Evolutionary conservation across 2,797 vertebrate genomes (phyloP).

Genomic region (Mus spretus): DNA sequence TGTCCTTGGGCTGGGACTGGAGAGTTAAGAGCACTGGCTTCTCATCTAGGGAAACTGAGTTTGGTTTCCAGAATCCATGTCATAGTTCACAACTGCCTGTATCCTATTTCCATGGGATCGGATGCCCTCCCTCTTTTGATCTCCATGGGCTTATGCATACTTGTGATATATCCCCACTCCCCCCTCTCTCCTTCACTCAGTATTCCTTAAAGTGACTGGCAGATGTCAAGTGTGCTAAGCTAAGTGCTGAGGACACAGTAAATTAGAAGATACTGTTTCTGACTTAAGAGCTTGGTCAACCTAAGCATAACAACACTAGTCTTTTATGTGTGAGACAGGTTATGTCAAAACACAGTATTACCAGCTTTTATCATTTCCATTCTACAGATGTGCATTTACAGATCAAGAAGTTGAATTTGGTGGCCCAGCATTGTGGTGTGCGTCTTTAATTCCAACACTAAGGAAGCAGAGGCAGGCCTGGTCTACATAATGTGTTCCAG

Average conservation of each 20-base stretch:
- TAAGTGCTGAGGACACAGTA: neutral
- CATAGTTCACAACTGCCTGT: neutral
- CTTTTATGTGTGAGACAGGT: neutral
- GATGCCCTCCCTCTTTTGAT: neutral
- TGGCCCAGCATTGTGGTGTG: neutral
- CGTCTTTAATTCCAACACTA: neutral
- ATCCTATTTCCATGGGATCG: neutral
- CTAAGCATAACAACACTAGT: neutral
- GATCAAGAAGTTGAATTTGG: slow-evolving; percentile 22
- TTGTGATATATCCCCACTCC: neutral
- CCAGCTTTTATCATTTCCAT: neutral
- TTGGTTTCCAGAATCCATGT: neutral
- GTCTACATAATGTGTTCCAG: neutral
- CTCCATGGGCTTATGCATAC: neutral
- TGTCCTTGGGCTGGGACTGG: neutral
- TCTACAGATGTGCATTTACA: slow-evolving; percentile 38
- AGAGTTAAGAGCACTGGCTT: neutral
- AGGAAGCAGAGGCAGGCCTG: neutral
- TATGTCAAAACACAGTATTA: neutral
- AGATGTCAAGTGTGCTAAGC: neutral
- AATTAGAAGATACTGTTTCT: neutral
- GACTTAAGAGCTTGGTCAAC: neutral
- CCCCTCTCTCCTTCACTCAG: neutral
- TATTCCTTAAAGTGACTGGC: neutral
- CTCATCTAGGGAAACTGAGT: neutral